Base-by-base conservation (phyloP, 2,888 invertebrate genomes). In the Agrotis ipsilon region DNA sequence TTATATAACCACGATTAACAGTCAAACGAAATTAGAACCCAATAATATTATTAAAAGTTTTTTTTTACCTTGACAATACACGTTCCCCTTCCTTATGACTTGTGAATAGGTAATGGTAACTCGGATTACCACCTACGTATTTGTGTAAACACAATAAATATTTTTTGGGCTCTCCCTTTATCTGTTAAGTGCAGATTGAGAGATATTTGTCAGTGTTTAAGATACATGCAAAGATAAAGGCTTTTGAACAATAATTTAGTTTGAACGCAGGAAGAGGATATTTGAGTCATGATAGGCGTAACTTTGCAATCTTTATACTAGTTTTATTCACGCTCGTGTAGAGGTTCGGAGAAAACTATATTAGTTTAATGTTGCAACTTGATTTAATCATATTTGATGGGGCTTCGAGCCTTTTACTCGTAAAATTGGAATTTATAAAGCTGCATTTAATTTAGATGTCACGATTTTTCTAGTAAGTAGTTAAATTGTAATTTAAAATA, bases 91-190 rank as follows among this genome's bases (percentile, higher is more conserved):
- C 87, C 87, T 78, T 57, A 72, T 87, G 89, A 91, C 85, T 91
- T 90, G 88, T 92, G 91, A 88, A 92, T 90, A 91, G 90, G 75
- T 80, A 84, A 72, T 76, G 70, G 72, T 90, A 90, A 89, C 93
- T 95, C 94, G 89, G 92, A 92, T 96, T 96, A 96, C 96, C 95
- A 93, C 95, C 95, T 94, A 96, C 96, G 93, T 94, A 94, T 95
- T 96, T 94, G 93, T 94, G 92, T 94, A 96, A 96, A 96, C 95
- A 96, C 94, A 96, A 96, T 96, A 93, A 94, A 94, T 94, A 92
- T 91, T 94, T 94, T 95, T 95, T 94, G 90, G 88, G 76, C 58
- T 73, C 68, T 85, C 83, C 88, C 90, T 91, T 94, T 93, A 92
- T 94, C 91, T 90, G 54, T 73, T 82, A 82, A 86, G 85, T 84